phyloP scores from a whole-genome alignment of 2,113 vertebrate genomes.

The Pogonocichla stellata region DNA sequence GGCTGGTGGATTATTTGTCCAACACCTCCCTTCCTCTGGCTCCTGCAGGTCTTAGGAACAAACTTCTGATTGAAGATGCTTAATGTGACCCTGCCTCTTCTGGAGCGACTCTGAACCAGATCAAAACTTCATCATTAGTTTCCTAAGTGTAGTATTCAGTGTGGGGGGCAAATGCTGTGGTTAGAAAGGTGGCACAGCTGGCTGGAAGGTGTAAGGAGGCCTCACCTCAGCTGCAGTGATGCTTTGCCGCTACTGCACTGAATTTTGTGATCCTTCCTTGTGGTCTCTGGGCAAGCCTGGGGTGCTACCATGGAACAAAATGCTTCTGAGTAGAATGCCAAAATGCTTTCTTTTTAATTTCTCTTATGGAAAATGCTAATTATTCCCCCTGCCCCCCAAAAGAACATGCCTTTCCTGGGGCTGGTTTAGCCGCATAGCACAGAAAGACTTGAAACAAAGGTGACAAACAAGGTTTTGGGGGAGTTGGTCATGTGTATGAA shows the following conservation, averaged over 20 bases:
- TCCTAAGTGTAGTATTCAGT: background rate
- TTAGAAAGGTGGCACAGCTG: background rate
- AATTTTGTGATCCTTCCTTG: background rate
- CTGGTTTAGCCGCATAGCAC: background rate
- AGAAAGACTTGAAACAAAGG: background rate
- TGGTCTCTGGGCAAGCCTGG: background rate
- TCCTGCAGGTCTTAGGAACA: background rate
- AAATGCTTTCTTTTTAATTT: background rate
- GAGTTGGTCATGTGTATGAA: background rate
- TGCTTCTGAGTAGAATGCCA: background rate
- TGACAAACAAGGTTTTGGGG: background rate
- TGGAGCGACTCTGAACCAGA: background rate
- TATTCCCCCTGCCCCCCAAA: fast-evolving
- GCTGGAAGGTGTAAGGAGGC: background rate
- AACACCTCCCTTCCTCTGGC: background rate
- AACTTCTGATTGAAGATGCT: background rate
- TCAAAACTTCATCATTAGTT: background rate
- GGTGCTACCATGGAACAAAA: background rate
- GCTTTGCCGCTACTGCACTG: background rate
- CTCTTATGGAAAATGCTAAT: background rate
- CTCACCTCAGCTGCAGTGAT: background rate
- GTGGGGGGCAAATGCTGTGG: background rate
- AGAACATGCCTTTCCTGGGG: background rate
- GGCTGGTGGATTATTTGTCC: background rate
- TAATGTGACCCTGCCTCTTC: background rate